These are phyloP conservation scores for Zoanthus solanderi DNA, from an alignment of 92 coral and sea anemone species.

Conservation along the genomic window DNA sequence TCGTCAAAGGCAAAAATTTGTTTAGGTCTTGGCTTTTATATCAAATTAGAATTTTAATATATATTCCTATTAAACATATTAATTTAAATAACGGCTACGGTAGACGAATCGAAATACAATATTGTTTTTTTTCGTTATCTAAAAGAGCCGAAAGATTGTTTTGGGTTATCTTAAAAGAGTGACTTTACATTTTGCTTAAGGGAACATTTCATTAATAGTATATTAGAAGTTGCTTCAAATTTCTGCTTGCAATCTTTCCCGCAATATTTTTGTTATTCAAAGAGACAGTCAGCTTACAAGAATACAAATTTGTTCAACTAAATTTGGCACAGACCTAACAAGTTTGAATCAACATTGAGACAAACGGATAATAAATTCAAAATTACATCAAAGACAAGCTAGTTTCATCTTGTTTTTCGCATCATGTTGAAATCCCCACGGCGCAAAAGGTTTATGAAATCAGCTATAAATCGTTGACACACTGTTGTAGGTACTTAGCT, in stretches of 20 bases:
- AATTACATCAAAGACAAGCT: background rate
- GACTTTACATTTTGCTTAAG: background rate
- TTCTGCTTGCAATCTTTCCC: too few relatives aligned
- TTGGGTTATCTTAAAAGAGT: background rate
- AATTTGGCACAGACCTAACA: background rate
- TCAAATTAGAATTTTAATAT: constrained; percentile 8
- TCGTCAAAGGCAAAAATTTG: background rate
- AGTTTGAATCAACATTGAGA: background rate
- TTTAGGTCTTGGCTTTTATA: background rate
- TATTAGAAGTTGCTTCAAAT: background rate
- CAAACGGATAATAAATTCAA: background rate
- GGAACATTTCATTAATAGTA: background rate
- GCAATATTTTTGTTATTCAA: background rate
- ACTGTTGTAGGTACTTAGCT: too few relatives aligned
- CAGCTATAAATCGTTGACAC: too few relatives aligned
- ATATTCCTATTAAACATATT: background rate
- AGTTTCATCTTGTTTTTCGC: too few relatives aligned
- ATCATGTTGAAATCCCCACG: too few relatives aligned
- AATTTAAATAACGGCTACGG: background rate
- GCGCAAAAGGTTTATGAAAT: too few relatives aligned
- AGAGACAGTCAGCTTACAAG: background rate
- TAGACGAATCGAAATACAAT: background rate
- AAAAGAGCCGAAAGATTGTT: constrained; percentile 18
- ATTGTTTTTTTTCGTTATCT: background rate
- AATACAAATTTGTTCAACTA: background rate